Evolutionary conservation across 2,888 invertebrate genomes (phyloP).

Genomic region (Acronicta leporina): DNA sequence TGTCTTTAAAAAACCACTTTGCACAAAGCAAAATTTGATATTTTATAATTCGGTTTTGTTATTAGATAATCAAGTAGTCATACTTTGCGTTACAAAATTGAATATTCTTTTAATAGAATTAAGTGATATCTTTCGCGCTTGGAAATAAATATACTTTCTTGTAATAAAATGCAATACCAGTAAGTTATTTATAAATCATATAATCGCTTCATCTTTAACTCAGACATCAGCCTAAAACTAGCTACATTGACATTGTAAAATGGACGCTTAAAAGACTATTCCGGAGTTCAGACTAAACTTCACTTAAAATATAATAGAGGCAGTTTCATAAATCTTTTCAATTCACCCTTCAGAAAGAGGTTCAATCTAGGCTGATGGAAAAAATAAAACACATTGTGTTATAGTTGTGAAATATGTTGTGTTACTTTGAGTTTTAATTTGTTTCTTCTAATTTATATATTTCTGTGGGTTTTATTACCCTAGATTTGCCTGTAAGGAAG

Average conservation of each 20-base stretch:
- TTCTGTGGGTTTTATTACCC: background rate
- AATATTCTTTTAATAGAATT: no score
- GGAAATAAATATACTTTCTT: no score
- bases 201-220: conserved; percentile 50
- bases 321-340: conserved; percentile 38
- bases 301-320: conserved; percentile 59
- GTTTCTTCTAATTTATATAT: no score
- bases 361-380: conserved; percentile 2
- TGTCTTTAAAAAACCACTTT: no score
- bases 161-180: no score
- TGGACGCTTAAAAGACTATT: conserved; percentile 75
- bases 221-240: conserved; percentile 44
- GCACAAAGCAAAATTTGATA: no score
- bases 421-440: background rate
- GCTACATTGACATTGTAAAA: conserved; percentile 74
- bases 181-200: no score
- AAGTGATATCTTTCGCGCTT: no score
- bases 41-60: no score
- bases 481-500: background rate
- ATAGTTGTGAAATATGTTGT: background rate
- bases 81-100: no score
- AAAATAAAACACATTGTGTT: background rate
- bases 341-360: conserved; percentile 25
- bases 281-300: conserved; percentile 64
- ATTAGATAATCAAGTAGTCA: no score